phyloP scores from a whole-genome alignment of 2,888 invertebrate genomes.

The Tryphoninae sp. region DNA sequence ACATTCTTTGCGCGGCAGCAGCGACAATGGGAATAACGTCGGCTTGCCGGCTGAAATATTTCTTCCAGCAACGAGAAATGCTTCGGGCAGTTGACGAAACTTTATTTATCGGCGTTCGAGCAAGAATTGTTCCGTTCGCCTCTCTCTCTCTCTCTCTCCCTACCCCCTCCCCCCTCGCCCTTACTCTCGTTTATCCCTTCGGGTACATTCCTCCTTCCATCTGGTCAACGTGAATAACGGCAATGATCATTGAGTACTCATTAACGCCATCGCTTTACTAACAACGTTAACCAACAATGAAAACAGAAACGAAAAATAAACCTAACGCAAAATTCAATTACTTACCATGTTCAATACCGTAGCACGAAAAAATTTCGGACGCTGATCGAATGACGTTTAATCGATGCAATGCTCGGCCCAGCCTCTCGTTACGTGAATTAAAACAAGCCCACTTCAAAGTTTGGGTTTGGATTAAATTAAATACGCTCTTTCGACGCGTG shows the following conservation, averaged over 20 bases:
- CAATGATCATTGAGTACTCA: neutral
- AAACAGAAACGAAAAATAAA: neutral
- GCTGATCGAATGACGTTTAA: neutral
- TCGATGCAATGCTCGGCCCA: neutral
- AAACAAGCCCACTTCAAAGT: conserved; percentile 6
- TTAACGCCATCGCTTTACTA: neutral
- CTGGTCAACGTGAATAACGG: neutral
- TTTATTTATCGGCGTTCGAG: conserved; percentile 60
- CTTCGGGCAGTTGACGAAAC: conserved; percentile 63
- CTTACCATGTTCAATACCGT: neutral
- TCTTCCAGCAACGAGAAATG: conserved; percentile 51
- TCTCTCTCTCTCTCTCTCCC: too few species aligned
- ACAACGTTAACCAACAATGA: neutral
- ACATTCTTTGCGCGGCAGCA: conserved; percentile 43
- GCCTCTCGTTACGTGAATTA: neutral
- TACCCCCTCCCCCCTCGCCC: neutral
- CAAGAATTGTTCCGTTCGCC: conserved; percentile 44
- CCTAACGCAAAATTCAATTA: neutral
- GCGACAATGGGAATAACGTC: conserved; percentile 45
- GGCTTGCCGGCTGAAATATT: conserved; percentile 55
- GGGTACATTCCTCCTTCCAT: neutral
- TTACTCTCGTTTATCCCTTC: neutral
- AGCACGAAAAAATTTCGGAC: neutral
- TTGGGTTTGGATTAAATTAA: neutral
- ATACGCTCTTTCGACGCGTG: conserved; percentile 19